A percentile compares a stretch with the other conserved stretches of the same genome.
Conservation (phyloP, 2,797 vertebrate genomes). For the Malacoraja senta region DNA sequence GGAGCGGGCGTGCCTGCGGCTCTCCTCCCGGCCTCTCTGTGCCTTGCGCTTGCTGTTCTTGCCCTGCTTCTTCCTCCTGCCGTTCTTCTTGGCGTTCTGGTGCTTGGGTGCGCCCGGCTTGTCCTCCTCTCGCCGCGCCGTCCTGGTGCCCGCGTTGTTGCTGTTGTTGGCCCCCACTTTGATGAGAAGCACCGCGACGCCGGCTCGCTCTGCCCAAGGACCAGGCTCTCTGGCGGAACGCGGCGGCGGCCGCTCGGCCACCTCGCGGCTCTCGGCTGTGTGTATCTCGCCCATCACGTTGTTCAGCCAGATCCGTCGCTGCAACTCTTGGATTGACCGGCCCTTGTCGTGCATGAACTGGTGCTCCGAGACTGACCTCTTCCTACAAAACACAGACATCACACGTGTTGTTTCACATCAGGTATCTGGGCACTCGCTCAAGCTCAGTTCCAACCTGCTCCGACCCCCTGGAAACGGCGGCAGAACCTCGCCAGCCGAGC, state of each 20-base stretch:
- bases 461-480: background rate
- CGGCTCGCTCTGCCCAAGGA: too few species aligned
- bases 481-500: background rate
- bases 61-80: slow-evolving; percentile 77
- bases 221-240: slow-evolving; percentile 64
- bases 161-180: slow-evolving; percentile 60
- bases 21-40: slow-evolving; percentile 78
- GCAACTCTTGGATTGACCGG: slow-evolving; percentile 76
- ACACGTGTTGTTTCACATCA: background rate
- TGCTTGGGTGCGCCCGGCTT: slow-evolving; percentile 80
- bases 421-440: slow-evolving; percentile 1
- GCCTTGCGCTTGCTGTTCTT: slow-evolving; percentile 42
- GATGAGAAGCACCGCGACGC: background rate
- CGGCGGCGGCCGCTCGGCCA: slow-evolving; percentile 60
- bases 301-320: slow-evolving; percentile 80
- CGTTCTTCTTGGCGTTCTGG: slow-evolving; percentile 68
- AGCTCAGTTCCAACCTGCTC: background rate
- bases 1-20: slow-evolving; percentile 68
- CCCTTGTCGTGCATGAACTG: slow-evolving; percentile 92
- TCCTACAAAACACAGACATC: slow-evolving; percentile 55
- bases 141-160: slow-evolving; percentile 70
- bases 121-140: slow-evolving; percentile 78
- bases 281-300: slow-evolving; percentile 82
- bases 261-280: slow-evolving; percentile 75
- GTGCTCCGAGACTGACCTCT: slow-evolving; percentile 80